Evolutionary conservation across 2,113 vertebrate genomes (phyloP).

Genomic region (Callochromis pleurospilus): DNA sequence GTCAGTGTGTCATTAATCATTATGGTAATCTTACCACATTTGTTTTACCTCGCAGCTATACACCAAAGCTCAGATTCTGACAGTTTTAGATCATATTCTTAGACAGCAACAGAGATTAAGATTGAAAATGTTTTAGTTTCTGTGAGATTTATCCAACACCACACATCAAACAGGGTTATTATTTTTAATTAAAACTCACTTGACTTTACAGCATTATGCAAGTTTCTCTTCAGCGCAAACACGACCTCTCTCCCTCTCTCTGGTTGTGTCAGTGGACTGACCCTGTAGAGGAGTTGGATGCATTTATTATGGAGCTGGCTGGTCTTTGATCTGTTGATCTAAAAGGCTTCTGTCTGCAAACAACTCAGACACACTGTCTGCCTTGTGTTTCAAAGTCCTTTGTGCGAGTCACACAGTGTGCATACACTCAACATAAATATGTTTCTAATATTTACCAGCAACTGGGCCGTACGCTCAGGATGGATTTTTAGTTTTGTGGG

Average conservation of each 20-base stretch:
- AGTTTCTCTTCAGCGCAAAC: not conserved
- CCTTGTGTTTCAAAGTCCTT: not conserved
- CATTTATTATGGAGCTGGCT: not conserved
- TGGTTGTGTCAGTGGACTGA: not conserved
- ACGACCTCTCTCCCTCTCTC: not conserved
- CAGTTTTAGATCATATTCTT: not conserved
- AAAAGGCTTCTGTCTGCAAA: not conserved
- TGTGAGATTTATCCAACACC: not conserved
- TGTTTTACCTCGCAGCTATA: not conserved
- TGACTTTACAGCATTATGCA: not conserved
- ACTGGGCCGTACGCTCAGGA: not conserved
- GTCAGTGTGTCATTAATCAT: not conserved
- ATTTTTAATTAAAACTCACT: not conserved
- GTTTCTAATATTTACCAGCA: not conserved
- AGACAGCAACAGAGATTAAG: not conserved
- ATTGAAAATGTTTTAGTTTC: not conserved
- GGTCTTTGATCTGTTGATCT: constrained; percentile 6
- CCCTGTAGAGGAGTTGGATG: not conserved
- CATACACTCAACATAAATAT: not conserved
- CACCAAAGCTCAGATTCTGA: not conserved
- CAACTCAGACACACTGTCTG: not conserved
- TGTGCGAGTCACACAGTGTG: not conserved
- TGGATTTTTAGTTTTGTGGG: not conserved
- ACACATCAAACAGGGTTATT: not conserved
- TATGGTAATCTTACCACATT: not conserved